Base-by-base conservation (phyloP, 2,888 invertebrate genomes). In the Diaprepes abbreviatus region DNA sequence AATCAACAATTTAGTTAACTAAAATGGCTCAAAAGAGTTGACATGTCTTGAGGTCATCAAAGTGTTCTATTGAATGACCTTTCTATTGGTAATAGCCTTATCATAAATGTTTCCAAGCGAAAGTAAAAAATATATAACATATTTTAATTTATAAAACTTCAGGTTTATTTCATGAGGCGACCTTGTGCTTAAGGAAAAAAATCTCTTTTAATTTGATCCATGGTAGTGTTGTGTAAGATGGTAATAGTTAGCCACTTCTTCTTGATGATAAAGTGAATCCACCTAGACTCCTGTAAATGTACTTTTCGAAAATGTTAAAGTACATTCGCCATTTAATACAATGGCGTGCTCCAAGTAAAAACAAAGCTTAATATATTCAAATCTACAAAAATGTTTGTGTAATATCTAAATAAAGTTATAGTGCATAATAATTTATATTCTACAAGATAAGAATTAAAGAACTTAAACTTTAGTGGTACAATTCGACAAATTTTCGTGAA, bases 281-380 rank as follows among this genome's bases (percentile, higher is more conserved):
- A 38, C 12, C 31, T 60, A 48, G 58, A 62, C 38, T 50, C 62
- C 68, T 68, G 68, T 55, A 63, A 68, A 66, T 59, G 58, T 66
- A 43, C 43, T 68, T 43, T 60, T 12, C 43, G 35, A 43, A 48
- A 68, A 62, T 48, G 52, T 9, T 40, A 55, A 45, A 63, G 28
- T 28, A 66, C 24, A 48, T 66, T 14, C 38, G 45, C 50, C 24
- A 45, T 66, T 45, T 43, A 10, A 1, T 3, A 17, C 36, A 38
- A 55, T 55, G 38, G 24, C 35, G 24, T 55, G 33, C 21, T 31
- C 7, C 10, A 28, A 16, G 38, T 17, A 21, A 38, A 63, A 63
- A 63, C 24, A 57, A 66, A 66, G 57, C 66, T 48, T 48, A 36
- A 24, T 55, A 54, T 54, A 21, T 21, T 55, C 38, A 38, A 55